Conservation (phyloP, 1,140 invertebrate species). For the Agrypnia vestita region DNA sequence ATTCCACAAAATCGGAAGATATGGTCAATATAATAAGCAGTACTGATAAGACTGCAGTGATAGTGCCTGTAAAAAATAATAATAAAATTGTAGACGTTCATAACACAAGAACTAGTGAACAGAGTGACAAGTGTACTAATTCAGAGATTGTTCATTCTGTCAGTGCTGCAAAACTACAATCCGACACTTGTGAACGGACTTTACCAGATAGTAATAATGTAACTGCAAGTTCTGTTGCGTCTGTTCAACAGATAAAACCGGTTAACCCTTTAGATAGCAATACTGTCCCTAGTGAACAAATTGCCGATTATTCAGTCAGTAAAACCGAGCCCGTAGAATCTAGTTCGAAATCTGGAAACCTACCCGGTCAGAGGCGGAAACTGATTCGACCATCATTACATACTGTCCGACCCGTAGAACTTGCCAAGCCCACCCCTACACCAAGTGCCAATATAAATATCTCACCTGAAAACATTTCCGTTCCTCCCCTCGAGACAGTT, state of each 20-base stretch:
- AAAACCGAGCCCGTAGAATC: not conserved
- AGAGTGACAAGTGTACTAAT: conserved; percentile 11
- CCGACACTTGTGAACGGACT: conserved; percentile 32
- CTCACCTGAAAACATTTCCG: not conserved
- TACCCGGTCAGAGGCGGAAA: conserved; percentile 39
- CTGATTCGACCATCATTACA: conserved; percentile 32
- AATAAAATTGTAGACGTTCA: conserved; percentile 48
- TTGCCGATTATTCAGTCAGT: conserved; percentile 13
- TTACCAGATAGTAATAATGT: conserved; percentile 3
- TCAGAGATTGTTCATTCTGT: conserved; percentile 11
- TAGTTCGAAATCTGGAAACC: too few relatives aligned
- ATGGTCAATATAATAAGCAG: conserved; percentile 44
- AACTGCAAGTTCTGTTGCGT: not conserved
- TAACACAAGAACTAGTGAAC: conserved; percentile 40
- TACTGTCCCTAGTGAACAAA: conserved; percentile 26
- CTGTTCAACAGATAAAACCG: not conserved
- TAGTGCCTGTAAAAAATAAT: conserved; percentile 54
- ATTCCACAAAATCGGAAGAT: conserved; percentile 34
- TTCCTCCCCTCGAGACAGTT: not conserved
- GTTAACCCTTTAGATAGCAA: conserved; percentile 39
- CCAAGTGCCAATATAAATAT: not conserved
- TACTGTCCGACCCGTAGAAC: not conserved
- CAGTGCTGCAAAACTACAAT: conserved; percentile 11
- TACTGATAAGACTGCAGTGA: conserved; percentile 47
- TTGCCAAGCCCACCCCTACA: not conserved